Conservation (phyloP, 2,888 invertebrate genomes). For the Peribatodes rhomboidaria region DNA sequence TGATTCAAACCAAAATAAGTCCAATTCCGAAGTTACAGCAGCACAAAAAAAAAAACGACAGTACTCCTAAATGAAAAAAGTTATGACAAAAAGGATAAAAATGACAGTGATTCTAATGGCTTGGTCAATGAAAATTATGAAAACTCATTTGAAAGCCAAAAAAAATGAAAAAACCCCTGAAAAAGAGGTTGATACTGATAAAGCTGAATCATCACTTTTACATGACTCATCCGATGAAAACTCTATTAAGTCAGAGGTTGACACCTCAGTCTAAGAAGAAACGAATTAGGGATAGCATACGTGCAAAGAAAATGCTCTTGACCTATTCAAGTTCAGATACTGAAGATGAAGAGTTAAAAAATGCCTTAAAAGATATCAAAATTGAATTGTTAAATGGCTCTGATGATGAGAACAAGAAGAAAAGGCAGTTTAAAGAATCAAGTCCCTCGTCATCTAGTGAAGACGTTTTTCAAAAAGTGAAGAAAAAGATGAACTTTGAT, state of each 20-base stretch:
- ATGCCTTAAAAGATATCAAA: constrained; percentile 61
- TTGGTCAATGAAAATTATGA: constrained; percentile 14
- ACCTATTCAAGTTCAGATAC: constrained; percentile 74
- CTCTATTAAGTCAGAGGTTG: constrained; percentile 43
- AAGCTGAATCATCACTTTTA: constrained; percentile 19
- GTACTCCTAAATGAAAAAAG: constrained; percentile 23
- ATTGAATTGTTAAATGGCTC: constrained; percentile 56
- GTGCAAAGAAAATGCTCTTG: constrained; percentile 72
- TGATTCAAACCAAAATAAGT: constrained; percentile 11
- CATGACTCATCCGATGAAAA: constrained; percentile 40
- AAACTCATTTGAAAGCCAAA: constrained; percentile 6
- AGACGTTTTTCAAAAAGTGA: constrained; percentile 42
- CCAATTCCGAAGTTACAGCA: constrained; percentile 3
- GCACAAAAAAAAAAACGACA: constrained; percentile 18
- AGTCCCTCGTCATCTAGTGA: constrained; percentile 53
- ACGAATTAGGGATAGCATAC: constrained; percentile 67
- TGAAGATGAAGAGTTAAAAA: constrained; percentile 67
- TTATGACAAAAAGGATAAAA: constrained; percentile 11
- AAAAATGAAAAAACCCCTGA: constrained; percentile 19
- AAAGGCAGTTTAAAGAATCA: constrained; percentile 13
- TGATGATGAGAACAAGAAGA: constrained; percentile 55
- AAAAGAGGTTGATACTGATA: neutral
- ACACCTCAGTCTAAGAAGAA: constrained; percentile 57
- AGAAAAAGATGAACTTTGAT: constrained; percentile 42
- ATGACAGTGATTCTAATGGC: neutral